Evolutionary conservation across 92 coral and sea anemone genomes (phyloP), one percentile per base, ranked within the genome.

Genomic region (Palythoa grandiflora): DNA sequence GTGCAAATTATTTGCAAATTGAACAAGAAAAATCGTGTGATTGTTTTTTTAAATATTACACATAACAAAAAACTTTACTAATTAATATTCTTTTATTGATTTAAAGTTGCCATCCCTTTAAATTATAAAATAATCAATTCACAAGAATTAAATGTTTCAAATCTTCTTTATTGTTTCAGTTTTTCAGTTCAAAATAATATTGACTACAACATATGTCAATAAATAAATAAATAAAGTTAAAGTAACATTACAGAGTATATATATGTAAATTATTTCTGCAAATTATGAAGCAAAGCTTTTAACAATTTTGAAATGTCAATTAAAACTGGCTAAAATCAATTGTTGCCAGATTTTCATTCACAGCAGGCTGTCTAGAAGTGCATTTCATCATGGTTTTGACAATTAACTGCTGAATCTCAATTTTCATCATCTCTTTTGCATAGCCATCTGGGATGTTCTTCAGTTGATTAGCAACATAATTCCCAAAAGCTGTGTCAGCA

Each of bases 401-500:
- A 68, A 89, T 77, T 57, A 60, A 21, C 73, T 92, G 90, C 48
- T 92, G 94, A 40, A 92, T 89, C 77, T 92, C 78, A 28, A 85
- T 52, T 66, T 92, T 89, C 50, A 84, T 38, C 90, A 91, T 85
- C 35, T 92, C 94, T 80, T 92, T 92, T 21, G 51, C 59, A 44
- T 85, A 92, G 28, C 93, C 93, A 35, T 86, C 89, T 38, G 94
- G 93, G 71, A 90, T 91, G 51, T 90, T 89, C 73, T 50, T 38
- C 12, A 89, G 73, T 55, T 89, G 91, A 8, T 86, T 84, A 4
- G 73, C 90, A 73, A 92, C 63, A 73, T 89, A 89, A 38, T 92
- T 78, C 13, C 74, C 90, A 87, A 87, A 92, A 3, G 40, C 40
- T 17, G 15, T 87, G 65, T 92, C 90, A 9, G 83, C 84, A 73